phyloP scores from a whole-genome alignment of 2,797 vertebrate species.

The Artibeus jamaicensis region DNA sequence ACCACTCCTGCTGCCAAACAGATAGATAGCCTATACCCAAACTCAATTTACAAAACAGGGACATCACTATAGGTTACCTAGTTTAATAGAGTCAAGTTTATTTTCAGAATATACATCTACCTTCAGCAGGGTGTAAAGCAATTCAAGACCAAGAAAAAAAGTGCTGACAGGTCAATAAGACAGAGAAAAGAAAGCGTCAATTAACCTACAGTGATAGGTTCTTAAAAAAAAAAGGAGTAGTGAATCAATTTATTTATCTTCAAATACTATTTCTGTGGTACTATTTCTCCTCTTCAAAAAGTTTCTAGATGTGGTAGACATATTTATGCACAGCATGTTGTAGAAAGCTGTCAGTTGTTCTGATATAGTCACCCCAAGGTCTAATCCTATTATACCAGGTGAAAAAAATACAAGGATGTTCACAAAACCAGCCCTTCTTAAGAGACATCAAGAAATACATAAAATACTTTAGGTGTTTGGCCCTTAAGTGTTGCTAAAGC shows the following conservation, averaged over 20 bases:
- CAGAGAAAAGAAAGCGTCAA: constrained; percentile 67
- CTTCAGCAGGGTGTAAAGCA: constrained; percentile 79
- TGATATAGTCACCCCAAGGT: constrained; percentile 72
- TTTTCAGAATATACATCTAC: constrained; percentile 86
- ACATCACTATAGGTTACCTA: constrained; percentile 85
- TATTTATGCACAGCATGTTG: constrained; percentile 61
- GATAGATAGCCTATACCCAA: constrained; percentile 86
- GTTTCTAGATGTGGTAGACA: constrained; percentile 49
- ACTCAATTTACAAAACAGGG: constrained; percentile 88
- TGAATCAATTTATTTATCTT: constrained; percentile 47
- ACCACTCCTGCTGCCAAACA: constrained; percentile 84
- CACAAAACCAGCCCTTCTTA: constrained; percentile 61
- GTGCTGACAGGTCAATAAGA: constrained; percentile 78
- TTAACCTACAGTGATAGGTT: constrained; percentile 62
- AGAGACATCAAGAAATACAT: constrained; percentile 72
- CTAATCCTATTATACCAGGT: constrained; percentile 78
- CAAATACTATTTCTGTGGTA: constrained; percentile 44
- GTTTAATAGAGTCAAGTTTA: constrained; percentile 86
- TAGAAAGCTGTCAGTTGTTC: constrained; percentile 69
- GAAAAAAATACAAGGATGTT: constrained; percentile 73
- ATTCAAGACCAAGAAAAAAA: constrained; percentile 77
- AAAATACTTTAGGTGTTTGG: constrained; percentile 59
- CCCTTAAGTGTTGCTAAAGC: constrained; percentile 71
- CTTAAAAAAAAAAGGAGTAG: neutral
- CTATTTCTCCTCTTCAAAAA: constrained; percentile 55